Percentiles rank a stretch among this genome's conserved stretches.
phyloP scores from a whole-genome alignment of 2,797 vertebrate species.

The Cryptoblepharus egeriae region DNA sequence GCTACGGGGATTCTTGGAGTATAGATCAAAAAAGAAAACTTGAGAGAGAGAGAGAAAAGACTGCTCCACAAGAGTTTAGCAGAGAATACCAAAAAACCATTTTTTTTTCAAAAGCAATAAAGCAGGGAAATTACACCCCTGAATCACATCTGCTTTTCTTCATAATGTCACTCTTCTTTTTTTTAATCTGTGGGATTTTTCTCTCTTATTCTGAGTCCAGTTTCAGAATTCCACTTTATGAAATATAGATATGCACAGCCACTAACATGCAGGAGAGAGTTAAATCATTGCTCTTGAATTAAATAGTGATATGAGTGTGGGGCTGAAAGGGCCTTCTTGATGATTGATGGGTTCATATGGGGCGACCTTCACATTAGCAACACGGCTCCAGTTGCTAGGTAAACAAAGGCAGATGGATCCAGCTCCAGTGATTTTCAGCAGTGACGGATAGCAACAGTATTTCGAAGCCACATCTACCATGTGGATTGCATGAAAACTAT shows the following conservation, averaged over 20 bases:
- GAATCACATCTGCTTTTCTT: background rate
- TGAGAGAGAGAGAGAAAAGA: background rate
- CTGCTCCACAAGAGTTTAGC: background rate
- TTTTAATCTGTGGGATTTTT: background rate
- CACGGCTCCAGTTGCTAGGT: conserved; percentile 86
- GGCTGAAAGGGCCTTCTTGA: conserved; percentile 36
- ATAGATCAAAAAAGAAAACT: background rate
- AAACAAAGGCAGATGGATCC: conserved; percentile 88
- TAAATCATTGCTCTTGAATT: conserved; percentile 54
- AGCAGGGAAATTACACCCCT: conserved; percentile 5
- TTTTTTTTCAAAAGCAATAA: background rate
- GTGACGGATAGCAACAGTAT: conserved; percentile 75
- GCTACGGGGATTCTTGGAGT: background rate
- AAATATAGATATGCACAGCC: background rate
- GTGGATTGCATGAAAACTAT: conserved; percentile 76
- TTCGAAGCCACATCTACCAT: conserved; percentile 75
- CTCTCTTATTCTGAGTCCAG: background rate
- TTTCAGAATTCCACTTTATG: background rate
- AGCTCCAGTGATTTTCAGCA: conserved; percentile 77
- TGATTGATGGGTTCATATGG: conserved; percentile 90
- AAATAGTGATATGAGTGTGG: conserved; percentile 44
- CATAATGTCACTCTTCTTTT: fast-evolving
- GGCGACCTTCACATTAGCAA: conserved; percentile 82
- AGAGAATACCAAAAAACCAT: fast-evolving
- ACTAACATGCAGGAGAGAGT: conserved; percentile 36